Evolutionary conservation across 92 coral and sea anemone genomes (phyloP), one percentile per base, ranked within the genome.

Genomic region (Virgularia gustaviana): DNA sequence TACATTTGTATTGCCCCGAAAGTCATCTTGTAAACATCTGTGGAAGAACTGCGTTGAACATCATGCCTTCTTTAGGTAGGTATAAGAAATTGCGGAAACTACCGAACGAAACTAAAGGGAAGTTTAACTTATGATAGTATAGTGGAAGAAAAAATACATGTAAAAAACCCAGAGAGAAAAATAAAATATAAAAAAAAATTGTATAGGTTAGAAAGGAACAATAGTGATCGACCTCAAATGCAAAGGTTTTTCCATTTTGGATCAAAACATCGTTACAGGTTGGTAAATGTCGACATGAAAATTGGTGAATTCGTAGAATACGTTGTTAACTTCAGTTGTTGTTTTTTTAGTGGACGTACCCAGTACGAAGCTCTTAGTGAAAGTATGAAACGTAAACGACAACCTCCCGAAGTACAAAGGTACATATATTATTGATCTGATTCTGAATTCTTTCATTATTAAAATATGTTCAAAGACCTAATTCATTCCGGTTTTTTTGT

Each of bases 41-140:
- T 92, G 98, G 98, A 92, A 89, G 68, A 89, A 95, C 72, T 92
- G 98, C 64, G 57, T 92, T 25, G 98, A 92, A 57, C 98, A 92
- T 60, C 98, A 92, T 70, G 85, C 89, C 20, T 92, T 92, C 49
- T 92, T 92, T 82, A 89, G 98, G 98, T 90, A 33, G 63, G 57
- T 36, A 8, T 9, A 16, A 13, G 13, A 43, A 43, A 43, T n/a
- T n/a, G n/a, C n/a, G n/a, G n/a, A n/a, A n/a, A n/a, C n/a, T n/a
- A n/a, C n/a, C n/a, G n/a, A n/a, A n/a, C n/a, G n/a, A n/a, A n/a
- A n/a, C n/a, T n/a, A n/a, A n/a, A n/a, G n/a, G n/a, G n/a, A n/a
- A n/a, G n/a, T n/a, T n/a, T n/a, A n/a, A n/a, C n/a, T n/a, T n/a
- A n/a, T n/a, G n/a, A n/a, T n/a, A n/a, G n/a, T n/a, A n/a, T n/a